Base-by-base conservation (phyloP, 2,888 invertebrate species). In the Acleris sparsana region DNA sequence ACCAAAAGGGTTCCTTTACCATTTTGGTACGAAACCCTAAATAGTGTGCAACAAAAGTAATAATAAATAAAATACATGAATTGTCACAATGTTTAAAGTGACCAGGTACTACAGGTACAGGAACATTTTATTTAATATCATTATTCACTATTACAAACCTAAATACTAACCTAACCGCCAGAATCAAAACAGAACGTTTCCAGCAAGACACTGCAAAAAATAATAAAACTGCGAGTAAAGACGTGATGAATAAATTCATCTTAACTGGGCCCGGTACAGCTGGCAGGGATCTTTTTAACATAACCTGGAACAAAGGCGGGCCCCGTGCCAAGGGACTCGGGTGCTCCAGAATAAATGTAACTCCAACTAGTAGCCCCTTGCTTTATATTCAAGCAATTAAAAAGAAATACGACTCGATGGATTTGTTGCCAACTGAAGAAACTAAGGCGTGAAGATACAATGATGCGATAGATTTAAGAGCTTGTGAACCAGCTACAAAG, bases 301-400 rank as follows among this genome's bases (percentile, higher is more conserved):
- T 83, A 87, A 87, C 73, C 74, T 72, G 71, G 79, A 85, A 83
- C 75, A 80, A 82, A 85, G 82, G 33, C 71, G 75, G 86, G 83
- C 82, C 72, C 68, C 72, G 69, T 78, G 84, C 86, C 85, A 86
- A 81, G 79, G 77, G 77, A 16, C 22, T 4, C 74, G 72, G 73
- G 73, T 76, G 73, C 72, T 77, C 71, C 71, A 69, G 79, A 79
- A 77, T 76, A 79, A 82, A 80, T 78, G 17, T 53, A 33, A 60
- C 55, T 60, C 56, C 51, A 61, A 55, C 64, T 65, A 56, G 52
- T 43, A 69, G 68, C 71, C 72, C 76, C n/a, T 16, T 74, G 75
- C 71, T 83, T 82, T 74, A 78, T 83, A 84, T 85, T 84, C 83
- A 80, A 79, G 78, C 82, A 83, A 85, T 84, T 82, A 84, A 71